Conservation (phyloP, 2,797 vertebrate genomes). For the Sebastes cheni region DNA sequence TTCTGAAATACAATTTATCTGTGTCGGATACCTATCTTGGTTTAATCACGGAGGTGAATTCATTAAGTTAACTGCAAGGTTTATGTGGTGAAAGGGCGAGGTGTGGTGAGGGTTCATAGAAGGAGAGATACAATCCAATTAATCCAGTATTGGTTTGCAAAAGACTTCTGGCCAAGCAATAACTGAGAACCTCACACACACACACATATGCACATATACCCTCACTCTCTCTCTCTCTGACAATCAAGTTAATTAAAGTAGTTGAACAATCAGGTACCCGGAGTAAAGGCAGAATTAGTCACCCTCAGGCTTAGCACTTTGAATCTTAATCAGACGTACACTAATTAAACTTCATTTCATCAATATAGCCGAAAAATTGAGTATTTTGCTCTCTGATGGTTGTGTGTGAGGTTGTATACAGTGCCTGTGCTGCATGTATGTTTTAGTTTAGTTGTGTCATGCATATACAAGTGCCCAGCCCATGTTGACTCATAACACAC, state of each 20-base stretch:
- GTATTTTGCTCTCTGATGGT: constrained; percentile 9
- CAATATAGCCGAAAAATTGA: constrained; percentile 18
- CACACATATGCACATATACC: neutral
- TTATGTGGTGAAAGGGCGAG: constrained; percentile 47
- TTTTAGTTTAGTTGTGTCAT: neutral
- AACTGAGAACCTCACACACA: constrained; percentile 30
- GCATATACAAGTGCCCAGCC: neutral
- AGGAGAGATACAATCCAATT: constrained; percentile 58
- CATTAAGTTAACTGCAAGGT: constrained; percentile 68
- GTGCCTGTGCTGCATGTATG: neutral
- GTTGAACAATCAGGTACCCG: constrained; percentile 68
- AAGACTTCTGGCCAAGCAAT: constrained; percentile 57
- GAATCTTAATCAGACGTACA: constrained; percentile 70
- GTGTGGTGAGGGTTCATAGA: constrained; percentile 32
- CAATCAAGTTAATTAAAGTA: constrained; percentile 77
- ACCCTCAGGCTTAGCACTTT: constrained; percentile 60
- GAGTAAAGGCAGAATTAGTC: constrained; percentile 61
- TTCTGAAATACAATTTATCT: constrained; percentile 49
- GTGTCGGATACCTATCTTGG: constrained; percentile 54
- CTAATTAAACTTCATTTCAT: constrained; percentile 72
- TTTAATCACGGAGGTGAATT: constrained; percentile 65
- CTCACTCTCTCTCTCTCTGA: constrained; percentile 32
- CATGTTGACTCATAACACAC: neutral
- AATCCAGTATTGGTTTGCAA: constrained; percentile 56
- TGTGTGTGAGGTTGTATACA: constrained; percentile 3